Percentiles rank a stretch among this genome's conserved stretches.
These are phyloP conservation scores for Lepus timidus DNA, from an alignment of 2,113 vertebrate genomes.

Conservation along the genomic window DNA sequence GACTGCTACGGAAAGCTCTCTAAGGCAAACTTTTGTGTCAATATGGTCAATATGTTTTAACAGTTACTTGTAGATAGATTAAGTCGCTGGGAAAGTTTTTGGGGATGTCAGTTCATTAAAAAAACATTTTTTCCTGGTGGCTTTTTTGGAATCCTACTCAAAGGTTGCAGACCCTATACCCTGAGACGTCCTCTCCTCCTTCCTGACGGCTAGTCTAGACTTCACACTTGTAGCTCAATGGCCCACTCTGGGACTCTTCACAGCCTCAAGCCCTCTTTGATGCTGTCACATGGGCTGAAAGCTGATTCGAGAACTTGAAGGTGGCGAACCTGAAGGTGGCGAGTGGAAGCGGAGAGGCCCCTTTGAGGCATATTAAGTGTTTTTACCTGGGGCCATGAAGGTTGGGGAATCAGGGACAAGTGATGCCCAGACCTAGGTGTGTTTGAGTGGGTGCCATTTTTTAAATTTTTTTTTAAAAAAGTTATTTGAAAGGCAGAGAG, in stretches of 20 bases:
- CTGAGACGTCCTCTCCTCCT: background rate
- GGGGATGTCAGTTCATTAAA: background rate
- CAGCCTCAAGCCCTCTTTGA: slow-evolving; percentile 1
- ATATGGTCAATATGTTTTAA: slow-evolving; percentile 46
- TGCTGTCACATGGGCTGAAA: background rate
- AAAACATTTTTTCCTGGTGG: slow-evolving; percentile 20
- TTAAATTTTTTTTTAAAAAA: too few relatives aligned
- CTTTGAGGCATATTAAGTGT: background rate
- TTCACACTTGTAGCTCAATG: slow-evolving; percentile 19
- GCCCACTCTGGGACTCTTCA: background rate
- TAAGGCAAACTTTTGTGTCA: slow-evolving; percentile 46
- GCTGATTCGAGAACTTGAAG: background rate
- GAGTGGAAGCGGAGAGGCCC: background rate
- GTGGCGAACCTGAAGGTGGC: background rate
- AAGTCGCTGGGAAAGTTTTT: slow-evolving; percentile 50
- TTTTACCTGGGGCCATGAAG: background rate
- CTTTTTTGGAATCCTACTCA: background rate
- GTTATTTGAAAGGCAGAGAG: too few relatives aligned
- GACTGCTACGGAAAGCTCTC: slow-evolving; percentile 31
- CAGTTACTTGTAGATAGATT: slow-evolving; percentile 55
- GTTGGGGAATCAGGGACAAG: background rate
- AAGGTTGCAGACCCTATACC: background rate
- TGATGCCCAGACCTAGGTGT: background rate
- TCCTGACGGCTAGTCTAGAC: slow-evolving; percentile 4
- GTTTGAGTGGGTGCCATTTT: slow-evolving; percentile 41